Base-by-base conservation (phyloP, 2,113 vertebrate genomes). In the Todiramphus saurophagus region DNA sequence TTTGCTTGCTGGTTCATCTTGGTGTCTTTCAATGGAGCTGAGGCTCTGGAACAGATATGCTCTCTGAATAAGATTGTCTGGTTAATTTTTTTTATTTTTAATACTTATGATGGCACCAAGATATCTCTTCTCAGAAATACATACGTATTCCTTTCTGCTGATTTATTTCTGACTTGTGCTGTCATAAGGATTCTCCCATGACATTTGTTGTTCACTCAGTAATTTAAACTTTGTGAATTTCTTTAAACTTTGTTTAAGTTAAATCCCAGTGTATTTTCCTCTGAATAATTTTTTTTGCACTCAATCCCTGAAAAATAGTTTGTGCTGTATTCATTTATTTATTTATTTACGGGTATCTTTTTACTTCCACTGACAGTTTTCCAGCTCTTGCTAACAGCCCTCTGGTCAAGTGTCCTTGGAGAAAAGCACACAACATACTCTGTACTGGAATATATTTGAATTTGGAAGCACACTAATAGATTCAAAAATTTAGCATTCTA, bases 191-290 rank as follows among this genome's bases (percentile, higher is more conserved):
- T 69, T 90, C 89, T 97, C 83, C 20, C 31, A 79, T 76, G 92
- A 73, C 27, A 69, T 94, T 93, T 87, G 73, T 93, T 89, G 82
- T 95, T 95, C 80, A 8, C 91, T 96, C 87, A 78, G 81, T 95
- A 79, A 83, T 85, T 96, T 94, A 86, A 97, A 95, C 84, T 83
- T 91, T 75, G 91, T 89, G 87, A 90, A 97, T 95, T 94, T 91
- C 92, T 95, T 95, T 95, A 92, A 97, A 95, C 78, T 96, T 97
- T 91, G 78, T 84, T 93, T 91, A 91, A 84, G 67, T 94, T 90
- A 92, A 93, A 93, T 84, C 92, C 95, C 90, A 94, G 60, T 24
- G 48, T 90, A 67, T 67, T 76, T 74, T 60, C 43, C 50, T 93
- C 35, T 78, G 77, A 94, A 94, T 72, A 92, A 62, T 68, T 91